phyloP scores from a whole-genome alignment of 2,888 invertebrate species.

The Sesamia inferens region DNA sequence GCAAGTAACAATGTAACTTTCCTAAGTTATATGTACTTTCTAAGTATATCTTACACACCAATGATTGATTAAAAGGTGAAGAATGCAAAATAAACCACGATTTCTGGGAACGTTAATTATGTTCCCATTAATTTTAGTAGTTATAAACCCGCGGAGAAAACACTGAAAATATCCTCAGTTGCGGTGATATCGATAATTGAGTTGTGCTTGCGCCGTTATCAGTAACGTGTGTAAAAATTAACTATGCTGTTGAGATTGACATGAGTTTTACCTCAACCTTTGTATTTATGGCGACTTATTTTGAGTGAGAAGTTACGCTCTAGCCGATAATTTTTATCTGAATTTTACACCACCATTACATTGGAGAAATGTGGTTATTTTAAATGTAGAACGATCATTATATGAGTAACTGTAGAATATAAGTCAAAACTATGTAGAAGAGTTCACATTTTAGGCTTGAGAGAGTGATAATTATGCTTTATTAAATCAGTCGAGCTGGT shows the following conservation, averaged over 20 bases:
- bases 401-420: not conserved
- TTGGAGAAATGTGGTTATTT: not conserved
- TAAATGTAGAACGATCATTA: not conserved
- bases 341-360: not conserved
- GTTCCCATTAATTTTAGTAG: no score
- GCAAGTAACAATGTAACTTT: no score
- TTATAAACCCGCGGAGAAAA: conserved; percentile 51
- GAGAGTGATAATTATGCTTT: no score
- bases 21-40: no score
- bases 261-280: conserved; percentile 46
- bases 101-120: conserved; percentile 22
- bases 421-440: no score
- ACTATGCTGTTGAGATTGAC: conserved; percentile 60
- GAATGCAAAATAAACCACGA: conserved; percentile 34
- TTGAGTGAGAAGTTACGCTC: conserved; percentile 7
- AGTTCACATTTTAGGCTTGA: no score
- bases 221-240: conserved; percentile 66
- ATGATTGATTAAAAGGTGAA: no score
- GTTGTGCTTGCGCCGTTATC: conserved; percentile 62
- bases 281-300: conserved; percentile 19
- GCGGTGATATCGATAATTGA: conserved; percentile 66
- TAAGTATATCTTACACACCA: no score
- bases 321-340: not conserved
- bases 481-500: no score
- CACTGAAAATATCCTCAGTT: conserved; percentile 55